A percentile compares a stretch with the other conserved stretches of the same genome.
Evolutionary conservation across 1,140 invertebrate species (phyloP).

Genomic region (Drosophila parabipectinata): DNA sequence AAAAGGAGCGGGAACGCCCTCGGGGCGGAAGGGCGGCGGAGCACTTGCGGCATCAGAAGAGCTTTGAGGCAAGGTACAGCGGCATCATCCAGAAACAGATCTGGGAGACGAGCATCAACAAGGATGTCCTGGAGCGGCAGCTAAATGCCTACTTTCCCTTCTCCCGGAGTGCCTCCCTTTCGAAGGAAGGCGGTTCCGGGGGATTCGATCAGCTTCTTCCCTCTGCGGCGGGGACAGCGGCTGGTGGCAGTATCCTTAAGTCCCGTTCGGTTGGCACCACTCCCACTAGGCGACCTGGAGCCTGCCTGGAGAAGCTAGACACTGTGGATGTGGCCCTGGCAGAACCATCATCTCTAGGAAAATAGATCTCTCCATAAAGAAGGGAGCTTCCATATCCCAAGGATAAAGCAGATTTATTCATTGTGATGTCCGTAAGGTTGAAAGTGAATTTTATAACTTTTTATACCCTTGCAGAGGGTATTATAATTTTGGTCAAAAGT

Average conservation of each 20-base stretch:
- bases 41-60: constrained; percentile 68
- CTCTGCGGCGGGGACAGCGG: background rate
- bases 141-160: constrained; percentile 77
- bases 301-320: constrained; percentile 57
- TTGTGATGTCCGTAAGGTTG: constrained; percentile 35
- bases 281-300: constrained; percentile 44
- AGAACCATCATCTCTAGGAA: constrained; percentile 19
- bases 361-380: background rate
- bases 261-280: constrained; percentile 56
- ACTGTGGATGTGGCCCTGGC: constrained; percentile 52
- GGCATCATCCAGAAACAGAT: constrained; percentile 76
- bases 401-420: constrained; percentile 10
- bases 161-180: constrained; percentile 60
- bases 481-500: too few species aligned
- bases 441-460: constrained; percentile 20
- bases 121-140: constrained; percentile 70
- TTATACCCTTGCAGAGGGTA: too few species aligned
- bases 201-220: constrained; percentile 38
- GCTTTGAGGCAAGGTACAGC: constrained; percentile 78
- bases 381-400: background rate
- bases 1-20: constrained; percentile 25
- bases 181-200: constrained; percentile 40
- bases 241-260: constrained; percentile 4
- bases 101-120: constrained; percentile 79
- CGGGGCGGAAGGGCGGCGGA: constrained; percentile 38